Percentiles rank a stretch among this genome's conserved stretches.
These are phyloP conservation scores for Folsomia manolachei DNA, from an alignment of 2,888 invertebrate species.

Conservation along the genomic window DNA sequence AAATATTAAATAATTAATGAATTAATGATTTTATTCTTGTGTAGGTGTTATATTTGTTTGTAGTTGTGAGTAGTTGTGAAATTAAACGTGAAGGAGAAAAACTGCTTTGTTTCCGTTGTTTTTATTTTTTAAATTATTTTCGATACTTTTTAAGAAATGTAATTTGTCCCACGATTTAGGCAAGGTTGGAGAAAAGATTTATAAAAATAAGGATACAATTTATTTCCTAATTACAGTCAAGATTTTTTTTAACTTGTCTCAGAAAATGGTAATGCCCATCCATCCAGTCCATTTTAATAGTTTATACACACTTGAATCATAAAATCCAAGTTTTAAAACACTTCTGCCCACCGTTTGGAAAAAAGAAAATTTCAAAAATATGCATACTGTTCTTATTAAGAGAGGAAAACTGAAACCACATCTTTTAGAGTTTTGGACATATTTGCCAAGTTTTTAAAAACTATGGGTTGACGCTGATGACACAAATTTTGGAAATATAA, in stretches of 20 bases:
- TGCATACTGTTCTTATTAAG: background rate
- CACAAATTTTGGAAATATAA: background rate
- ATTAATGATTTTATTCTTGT: background rate
- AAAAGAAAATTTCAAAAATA: background rate
- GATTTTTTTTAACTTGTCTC: background rate
- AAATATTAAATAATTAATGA: too few relatives aligned
- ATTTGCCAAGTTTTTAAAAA: background rate
- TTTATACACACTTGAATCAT: background rate
- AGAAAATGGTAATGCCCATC: conserved; percentile 8
- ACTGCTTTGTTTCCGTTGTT: background rate
- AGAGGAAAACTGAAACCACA: background rate
- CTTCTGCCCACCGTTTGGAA: background rate
- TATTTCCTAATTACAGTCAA: background rate
- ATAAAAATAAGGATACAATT: too few relatives aligned
- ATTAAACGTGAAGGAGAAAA: background rate
- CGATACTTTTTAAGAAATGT: too few relatives aligned
- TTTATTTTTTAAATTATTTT: too few relatives aligned
- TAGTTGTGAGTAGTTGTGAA: background rate
- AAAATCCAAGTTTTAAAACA: background rate
- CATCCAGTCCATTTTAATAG: conserved; percentile 10
- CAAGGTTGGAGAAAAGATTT: too few relatives aligned
- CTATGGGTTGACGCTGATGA: background rate
- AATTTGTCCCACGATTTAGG: too few relatives aligned
- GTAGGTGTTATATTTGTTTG: background rate
- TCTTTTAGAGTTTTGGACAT: background rate